Base-by-base conservation (phyloP, 2,113 vertebrate species). In the Perognathus longimembris region DNA sequence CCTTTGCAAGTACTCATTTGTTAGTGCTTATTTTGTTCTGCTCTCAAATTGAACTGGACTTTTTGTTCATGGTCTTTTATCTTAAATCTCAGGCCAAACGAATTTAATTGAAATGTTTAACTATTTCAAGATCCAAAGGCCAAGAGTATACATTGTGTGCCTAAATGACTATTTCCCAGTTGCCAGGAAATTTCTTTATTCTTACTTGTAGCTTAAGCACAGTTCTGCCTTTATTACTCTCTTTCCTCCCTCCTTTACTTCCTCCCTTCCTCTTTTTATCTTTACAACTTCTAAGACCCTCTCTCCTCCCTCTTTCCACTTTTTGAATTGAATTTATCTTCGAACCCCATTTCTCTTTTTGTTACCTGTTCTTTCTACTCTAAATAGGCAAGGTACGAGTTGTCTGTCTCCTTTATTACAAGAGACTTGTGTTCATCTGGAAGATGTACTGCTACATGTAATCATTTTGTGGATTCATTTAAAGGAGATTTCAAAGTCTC, bases 61-160 rank as follows among this genome's bases (percentile, higher is more conserved):
- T 45, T n/a, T 45, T 12, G 3, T 45, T 45, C 12, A 12, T 12
- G 12, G 45, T 45, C 45, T 45, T 45, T 11, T 45, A 45, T 45
- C 45, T 45, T 45, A 45, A 45, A 45, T 45, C 45, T 74, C 36
- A 40, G 21, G 3, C 5, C 40, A 83, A 36, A 36, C 63, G 66
- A 74, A 74, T 77, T 50, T 50, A 89, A 40, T 64, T 88, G 63
- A 88, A 89, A 61, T 67, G 2, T 24, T 89, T 50, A 75, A 45
- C 22, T 92, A 34, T 93, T 91, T 95, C 28, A 10, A 61, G 59
- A 92, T 20, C 21, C 38, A 79, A 77, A 73, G 66, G 42, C 26
- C 57, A 76, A 87, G 30, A 88, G 6, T 79, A n/a, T 36, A 81
- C 17, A 26, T 71, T 92, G 30, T 63, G 34, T 45, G 21, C 20